phyloP scores from a whole-genome alignment of 2,888 invertebrate genomes.

The Nemoura dubitans region DNA sequence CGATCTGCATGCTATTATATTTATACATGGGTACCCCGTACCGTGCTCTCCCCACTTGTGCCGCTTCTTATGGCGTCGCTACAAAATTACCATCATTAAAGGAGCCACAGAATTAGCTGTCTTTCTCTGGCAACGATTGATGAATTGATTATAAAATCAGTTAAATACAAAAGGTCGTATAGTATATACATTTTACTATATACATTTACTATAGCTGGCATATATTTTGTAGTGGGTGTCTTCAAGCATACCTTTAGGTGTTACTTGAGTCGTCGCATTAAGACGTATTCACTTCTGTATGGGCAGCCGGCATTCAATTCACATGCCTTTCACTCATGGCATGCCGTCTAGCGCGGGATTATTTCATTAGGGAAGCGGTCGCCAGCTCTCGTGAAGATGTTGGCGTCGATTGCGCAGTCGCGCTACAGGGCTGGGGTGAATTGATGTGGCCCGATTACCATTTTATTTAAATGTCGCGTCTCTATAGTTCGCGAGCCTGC shows the following conservation, averaged over 20 bases:
- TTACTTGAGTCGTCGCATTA: neutral
- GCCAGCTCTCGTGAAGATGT: neutral
- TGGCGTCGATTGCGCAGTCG: neutral
- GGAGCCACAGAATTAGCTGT: constrained; percentile 17
- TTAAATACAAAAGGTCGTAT: neutral
- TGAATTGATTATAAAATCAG: constrained; percentile 20
- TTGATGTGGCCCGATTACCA: neutral
- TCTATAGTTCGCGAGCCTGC: too few relatives aligned
- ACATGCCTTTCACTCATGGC: constrained; percentile 5
- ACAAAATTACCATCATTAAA: constrained; percentile 16
- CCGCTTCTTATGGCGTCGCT: neutral
- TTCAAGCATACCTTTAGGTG: neutral
- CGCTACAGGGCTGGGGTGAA: neutral
- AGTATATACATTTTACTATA: neutral
- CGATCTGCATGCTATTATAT: too few relatives aligned
- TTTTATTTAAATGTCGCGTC: neutral
- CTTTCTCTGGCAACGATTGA: constrained; percentile 2
- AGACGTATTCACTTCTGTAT: constrained; percentile 19
- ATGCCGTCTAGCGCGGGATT: neutral
- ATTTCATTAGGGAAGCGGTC: constrained; percentile 18
- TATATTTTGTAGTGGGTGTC: constrained; percentile 15
- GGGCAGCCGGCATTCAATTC: constrained; percentile 27
- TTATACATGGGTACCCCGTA: too few relatives aligned
- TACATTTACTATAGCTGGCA: too few relatives aligned
- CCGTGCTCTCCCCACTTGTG: neutral